Conservation (phyloP, 2,888 invertebrate species). For the Drosophila limbata region DNA sequence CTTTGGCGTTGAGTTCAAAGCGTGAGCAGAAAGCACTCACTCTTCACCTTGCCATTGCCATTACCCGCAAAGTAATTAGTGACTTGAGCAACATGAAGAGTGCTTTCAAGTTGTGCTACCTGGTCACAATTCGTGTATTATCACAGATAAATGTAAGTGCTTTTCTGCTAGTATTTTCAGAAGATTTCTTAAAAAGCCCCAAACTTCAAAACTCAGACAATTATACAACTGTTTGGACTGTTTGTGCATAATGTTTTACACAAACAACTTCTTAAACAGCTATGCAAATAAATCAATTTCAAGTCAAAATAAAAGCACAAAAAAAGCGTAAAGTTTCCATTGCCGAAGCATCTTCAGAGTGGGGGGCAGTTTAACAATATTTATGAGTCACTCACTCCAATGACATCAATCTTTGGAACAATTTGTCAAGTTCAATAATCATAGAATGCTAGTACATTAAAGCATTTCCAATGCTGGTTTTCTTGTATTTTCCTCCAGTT, state of each 20-base stretch:
- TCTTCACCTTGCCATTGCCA: conserved; percentile 33
- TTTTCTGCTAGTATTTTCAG: conserved; percentile 25
- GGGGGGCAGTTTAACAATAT: background rate
- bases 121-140: conserved; percentile 5
- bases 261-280: conserved; percentile 7
- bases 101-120: conserved; percentile 17
- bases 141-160: conserved; percentile 44
- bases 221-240: conserved; percentile 25
- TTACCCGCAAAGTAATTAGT: conserved; percentile 72
- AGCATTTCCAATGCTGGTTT: background rate
- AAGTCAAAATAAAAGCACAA: conserved; percentile 1
- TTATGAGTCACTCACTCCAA: conserved; percentile 8
- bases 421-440: background rate
- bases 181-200: conserved; percentile 1
- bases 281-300: conserved; percentile 35
- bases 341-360: conserved; percentile 14
- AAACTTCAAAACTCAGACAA: conserved; percentile 24
- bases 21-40: conserved; percentile 66
- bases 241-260: conserved; percentile 4
- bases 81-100: conserved; percentile 42
- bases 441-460: background rate
- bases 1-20: conserved; percentile 34
- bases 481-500: background rate
- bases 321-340: conserved; percentile 47
- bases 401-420: conserved; percentile 19